Conservation (phyloP, 2,113 vertebrate genomes). For the Peromyscus leucopus region DNA sequence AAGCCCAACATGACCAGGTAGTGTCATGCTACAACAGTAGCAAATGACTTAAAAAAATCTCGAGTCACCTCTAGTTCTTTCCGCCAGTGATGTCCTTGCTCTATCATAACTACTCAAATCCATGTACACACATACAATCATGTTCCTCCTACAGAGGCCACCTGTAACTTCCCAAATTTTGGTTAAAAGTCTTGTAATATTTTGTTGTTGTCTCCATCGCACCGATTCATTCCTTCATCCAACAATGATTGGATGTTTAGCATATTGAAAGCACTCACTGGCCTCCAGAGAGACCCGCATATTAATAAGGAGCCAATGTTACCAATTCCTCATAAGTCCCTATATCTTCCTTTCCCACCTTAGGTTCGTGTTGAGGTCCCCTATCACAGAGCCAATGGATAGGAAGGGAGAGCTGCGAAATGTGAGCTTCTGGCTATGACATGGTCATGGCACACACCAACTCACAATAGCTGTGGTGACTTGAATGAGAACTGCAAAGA, state of each 20-base stretch:
- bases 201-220: neutral
- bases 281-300: neutral
- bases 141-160: neutral
- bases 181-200: neutral
- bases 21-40: neutral
- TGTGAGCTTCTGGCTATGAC: no score
- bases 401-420: no score
- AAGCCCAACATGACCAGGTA: neutral
- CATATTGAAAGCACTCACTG: neutral
- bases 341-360: neutral
- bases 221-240: neutral
- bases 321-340: neutral
- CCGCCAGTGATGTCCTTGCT: accelerated
- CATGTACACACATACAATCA: neutral
- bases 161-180: neutral
- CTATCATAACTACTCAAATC: neutral
- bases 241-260: neutral
- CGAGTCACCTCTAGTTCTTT: neutral
- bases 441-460: no score
- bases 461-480: no score
- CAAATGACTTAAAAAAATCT: neutral
- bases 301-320: neutral
- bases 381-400: neutral
- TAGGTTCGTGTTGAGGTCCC: neutral
- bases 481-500: no score